Evolutionary conservation across 2,113 vertebrate genomes (phyloP).

Genomic region (Rhadina sibilatrix): DNA sequence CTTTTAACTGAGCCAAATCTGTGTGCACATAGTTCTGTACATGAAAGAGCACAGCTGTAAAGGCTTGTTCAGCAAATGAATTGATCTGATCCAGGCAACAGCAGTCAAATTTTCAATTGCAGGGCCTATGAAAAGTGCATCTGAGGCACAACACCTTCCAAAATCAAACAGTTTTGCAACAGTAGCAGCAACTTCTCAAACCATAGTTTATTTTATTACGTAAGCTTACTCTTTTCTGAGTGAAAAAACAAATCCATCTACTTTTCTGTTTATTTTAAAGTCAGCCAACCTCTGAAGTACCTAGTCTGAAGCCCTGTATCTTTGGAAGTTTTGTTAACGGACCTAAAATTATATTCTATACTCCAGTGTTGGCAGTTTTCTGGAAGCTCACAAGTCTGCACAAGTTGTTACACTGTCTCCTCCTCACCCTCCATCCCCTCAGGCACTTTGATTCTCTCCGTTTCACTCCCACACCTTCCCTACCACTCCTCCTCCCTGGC

Average conservation of each 20-base stretch:
- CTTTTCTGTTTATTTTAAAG: not conserved
- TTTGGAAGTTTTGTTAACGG: not conserved
- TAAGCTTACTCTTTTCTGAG: not conserved
- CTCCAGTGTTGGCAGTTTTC: not conserved
- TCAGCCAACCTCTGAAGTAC: not conserved
- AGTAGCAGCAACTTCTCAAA: not conserved
- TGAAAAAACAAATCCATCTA: not conserved
- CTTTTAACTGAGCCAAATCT: not conserved
- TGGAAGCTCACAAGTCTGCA: not conserved
- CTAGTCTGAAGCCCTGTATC: not conserved
- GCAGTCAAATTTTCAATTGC: not conserved
- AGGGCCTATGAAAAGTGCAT: not conserved
- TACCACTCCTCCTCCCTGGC: not conserved
- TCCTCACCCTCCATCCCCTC: conserved; percentile 8
- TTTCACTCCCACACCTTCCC: not conserved
- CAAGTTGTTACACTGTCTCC: conserved; percentile 27
- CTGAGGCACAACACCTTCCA: not conserved
- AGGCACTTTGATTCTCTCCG: not conserved
- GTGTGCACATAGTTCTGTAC: not conserved
- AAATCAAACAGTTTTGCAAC: not conserved
- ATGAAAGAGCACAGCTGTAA: not conserved
- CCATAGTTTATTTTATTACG: not conserved
- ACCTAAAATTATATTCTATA: not conserved
- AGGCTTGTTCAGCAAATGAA: conserved; percentile 9
- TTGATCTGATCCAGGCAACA: not conserved